Evolutionary conservation across 2,797 vertebrate species (phyloP).

Genomic region (Buphagus erythrorhynchus): DNA sequence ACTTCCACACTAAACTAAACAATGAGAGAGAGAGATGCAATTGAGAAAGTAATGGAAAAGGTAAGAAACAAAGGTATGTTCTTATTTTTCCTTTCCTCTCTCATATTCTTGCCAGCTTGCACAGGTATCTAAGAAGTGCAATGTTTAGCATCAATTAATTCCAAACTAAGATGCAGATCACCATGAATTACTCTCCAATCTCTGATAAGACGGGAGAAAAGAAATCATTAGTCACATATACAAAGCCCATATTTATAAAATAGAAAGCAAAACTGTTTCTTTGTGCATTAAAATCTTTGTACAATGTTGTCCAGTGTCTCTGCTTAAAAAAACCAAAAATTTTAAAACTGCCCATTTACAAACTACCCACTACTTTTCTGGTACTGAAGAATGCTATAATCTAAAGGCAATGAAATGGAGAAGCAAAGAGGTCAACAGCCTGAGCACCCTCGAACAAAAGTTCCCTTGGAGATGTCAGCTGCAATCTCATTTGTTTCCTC

Average conservation of each 20-base stretch:
- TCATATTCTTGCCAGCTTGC: background rate
- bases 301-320: background rate
- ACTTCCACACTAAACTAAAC: background rate
- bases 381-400: slow-evolving; percentile 72
- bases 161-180: background rate
- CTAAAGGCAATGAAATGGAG: slow-evolving; percentile 77
- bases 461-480: slow-evolving; percentile 82
- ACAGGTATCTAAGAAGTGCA: background rate
- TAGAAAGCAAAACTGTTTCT: background rate
- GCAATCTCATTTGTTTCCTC: slow-evolving; percentile 75
- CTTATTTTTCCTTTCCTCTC: background rate
- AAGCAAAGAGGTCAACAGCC: slow-evolving; percentile 85
- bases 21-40: background rate
- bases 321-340: background rate
- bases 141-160: background rate
- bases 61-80: background rate
- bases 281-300: background rate
- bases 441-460: slow-evolving; percentile 86
- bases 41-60: background rate
- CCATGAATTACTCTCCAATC: background rate
- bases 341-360: background rate
- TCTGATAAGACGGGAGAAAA: background rate
- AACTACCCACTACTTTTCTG: slow-evolving; percentile 23
- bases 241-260: background rate
- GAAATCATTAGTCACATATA: background rate